Percentiles rank a stretch among this genome's conserved stretches.
phyloP scores from a whole-genome alignment of 2,797 vertebrate genomes.

The Arremon aurantiirostris region DNA sequence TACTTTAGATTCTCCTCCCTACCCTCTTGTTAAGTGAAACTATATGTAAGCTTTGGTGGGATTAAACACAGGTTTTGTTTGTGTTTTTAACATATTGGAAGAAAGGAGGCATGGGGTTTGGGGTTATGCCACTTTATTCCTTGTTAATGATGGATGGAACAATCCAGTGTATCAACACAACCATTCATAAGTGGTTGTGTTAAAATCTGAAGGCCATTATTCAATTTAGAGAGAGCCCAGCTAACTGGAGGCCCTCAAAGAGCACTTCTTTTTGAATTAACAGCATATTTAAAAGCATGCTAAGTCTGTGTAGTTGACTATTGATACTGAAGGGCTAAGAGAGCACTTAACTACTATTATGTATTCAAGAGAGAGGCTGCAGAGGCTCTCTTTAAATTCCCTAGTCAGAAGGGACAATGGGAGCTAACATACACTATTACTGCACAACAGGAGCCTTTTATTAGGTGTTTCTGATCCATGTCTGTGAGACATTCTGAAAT shows the following conservation, averaged over 20 bases:
- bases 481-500: not conserved
- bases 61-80: not conserved
- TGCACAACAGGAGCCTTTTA: not conserved
- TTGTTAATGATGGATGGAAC: not conserved
- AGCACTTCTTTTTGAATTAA: not conserved
- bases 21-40: not conserved
- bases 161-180: not conserved
- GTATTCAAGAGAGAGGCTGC: not conserved
- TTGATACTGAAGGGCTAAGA: not conserved
- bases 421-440: not conserved
- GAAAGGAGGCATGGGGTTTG: not conserved
- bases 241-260: not conserved
- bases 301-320: not conserved
- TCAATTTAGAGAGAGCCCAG: not conserved
- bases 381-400: not conserved
- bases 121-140: not conserved
- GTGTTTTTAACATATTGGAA: not conserved
- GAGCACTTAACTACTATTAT: not conserved
- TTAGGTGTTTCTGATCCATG: not conserved
- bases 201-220: not conserved
- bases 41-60: not conserved
- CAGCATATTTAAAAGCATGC: not conserved
- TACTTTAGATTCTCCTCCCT: not conserved
- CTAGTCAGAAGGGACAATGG: not conserved
- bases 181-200: not conserved